Evolutionary conservation across 2,888 invertebrate species (phyloP), one percentile per base, ranked within the genome.

Genomic region (Eilema depressum): DNA sequence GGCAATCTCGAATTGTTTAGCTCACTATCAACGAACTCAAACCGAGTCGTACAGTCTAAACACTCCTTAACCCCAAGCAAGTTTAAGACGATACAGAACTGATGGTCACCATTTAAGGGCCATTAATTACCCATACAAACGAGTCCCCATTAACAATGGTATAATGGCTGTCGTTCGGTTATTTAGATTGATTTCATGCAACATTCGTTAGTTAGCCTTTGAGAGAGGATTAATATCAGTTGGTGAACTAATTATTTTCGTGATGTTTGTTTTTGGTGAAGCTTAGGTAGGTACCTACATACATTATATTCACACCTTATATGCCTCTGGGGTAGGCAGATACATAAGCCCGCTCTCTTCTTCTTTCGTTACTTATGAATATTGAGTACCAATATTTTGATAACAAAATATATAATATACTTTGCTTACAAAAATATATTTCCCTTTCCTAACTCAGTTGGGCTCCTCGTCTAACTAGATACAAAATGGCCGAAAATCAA

Each of bases 91-190:
- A 69, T 79, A 76, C 80, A 77, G 81, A 84, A 83, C 81, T 83
- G 82, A 86, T 85, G 83, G 81, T 80, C 64, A 75, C 82, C 85
- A 82, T 85, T 85, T 83, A 80, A 83, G 78, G 74, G 66, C 70
- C 77, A 89, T 89, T 86, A 85, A 87, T 89, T 87, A 85, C 76
- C 77, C 79, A 80, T 84, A 88, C 83, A 87, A 89, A 87, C 85
- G 81, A 81, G 69, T 71, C 74, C 63, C 82, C 81, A 87, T 85
- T 86, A 78, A 81, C 86, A 86, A 85, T 84, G 75, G 79, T 80
- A 80, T 87, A 84, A 85, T 84, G 75, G 79, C 33, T 75, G 83
- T 83, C 82, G 71, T 75, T 69, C 41, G 62, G 74, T 75, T 77
- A 81, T 82, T 75, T 81, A 80, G 82, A 80, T 75, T 78, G 78